Evolutionary conservation across 2,113 vertebrate species (phyloP).

Genomic region (Sus scrofa): T2T-Sscrofa CM000820.6:138450001-138450500

Average conservation of each 20-base stretch:
- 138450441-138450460: neutral
- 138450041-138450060: neutral
- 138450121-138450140: neutral
- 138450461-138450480: neutral
- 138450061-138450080: neutral
- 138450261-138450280: fast-evolving
- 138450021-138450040: neutral
- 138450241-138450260: neutral
- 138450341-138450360: neutral
- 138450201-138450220: neutral
- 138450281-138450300: neutral
- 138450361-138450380: neutral
- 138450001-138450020: neutral
- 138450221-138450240: neutral
- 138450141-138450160: neutral
- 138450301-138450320: fast-evolving
- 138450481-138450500: neutral
- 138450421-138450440: neutral
- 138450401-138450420: neutral
- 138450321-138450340: neutral
- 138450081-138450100: neutral
- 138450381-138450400: neutral
- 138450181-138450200: neutral
- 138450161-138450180: neutral
- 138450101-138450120: neutral